Evolutionary conservation across 2,113 vertebrate species (phyloP).

Genomic region (Neogobius melanostomus): DNA sequence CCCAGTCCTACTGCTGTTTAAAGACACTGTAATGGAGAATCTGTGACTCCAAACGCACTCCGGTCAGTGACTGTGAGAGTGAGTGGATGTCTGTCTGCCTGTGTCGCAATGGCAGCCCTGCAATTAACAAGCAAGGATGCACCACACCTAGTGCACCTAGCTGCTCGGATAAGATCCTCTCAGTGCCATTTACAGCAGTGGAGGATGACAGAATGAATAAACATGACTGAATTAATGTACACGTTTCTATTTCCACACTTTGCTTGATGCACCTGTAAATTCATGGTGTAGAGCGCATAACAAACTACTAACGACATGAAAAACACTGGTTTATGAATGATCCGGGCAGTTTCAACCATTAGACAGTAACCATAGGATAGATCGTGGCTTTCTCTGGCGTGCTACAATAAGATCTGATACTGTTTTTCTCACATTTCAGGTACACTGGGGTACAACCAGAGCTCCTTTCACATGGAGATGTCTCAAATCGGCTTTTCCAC

Average conservation of each 20-base stretch:
- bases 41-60: not conserved
- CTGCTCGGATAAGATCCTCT: not conserved
- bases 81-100: not conserved
- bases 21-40: not conserved
- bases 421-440: constrained; percentile 70
- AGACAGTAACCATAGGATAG: no score
- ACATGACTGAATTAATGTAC: no score
- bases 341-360: no score
- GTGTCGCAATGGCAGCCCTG: not conserved
- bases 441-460: constrained; percentile 87
- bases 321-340: no score
- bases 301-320: no score
- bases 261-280: not conserved
- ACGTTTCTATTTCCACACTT: not conserved
- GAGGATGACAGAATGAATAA: no score
- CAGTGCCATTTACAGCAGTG: not conserved
- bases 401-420: not conserved
- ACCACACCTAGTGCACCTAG: not conserved
- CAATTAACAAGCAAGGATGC: not conserved
- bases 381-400: not conserved
- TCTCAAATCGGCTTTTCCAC: constrained; percentile 93
- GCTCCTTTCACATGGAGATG: constrained; percentile 95
- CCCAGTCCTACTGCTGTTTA: not conserved
- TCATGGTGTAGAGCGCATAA: not conserved
- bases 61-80: not conserved